Percentiles rank a stretch among this genome's conserved stretches.
phyloP scores from a whole-genome alignment of 2,113 vertebrate genomes.

The Zapus hudsonius region DNA sequence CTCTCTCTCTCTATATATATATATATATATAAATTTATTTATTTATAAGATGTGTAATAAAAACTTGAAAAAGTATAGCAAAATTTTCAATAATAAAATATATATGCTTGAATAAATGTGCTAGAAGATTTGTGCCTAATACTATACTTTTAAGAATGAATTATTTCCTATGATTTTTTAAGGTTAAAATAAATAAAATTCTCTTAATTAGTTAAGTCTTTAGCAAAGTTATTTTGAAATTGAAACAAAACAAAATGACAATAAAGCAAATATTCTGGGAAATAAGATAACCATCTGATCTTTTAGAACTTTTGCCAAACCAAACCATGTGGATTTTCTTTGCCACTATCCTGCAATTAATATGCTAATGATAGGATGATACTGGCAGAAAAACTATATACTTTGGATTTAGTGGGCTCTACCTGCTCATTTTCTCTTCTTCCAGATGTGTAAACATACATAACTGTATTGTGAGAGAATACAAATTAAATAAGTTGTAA shows the following conservation, averaged over 20 bases:
- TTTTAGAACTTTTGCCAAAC: constrained; percentile 35
- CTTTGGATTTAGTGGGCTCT: constrained; percentile 56
- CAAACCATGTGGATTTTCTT: constrained; percentile 47
- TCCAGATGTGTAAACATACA: constrained; percentile 39
- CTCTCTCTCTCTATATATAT: too few relatives aligned
- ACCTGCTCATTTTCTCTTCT: constrained; percentile 63
- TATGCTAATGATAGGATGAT: constrained; percentile 66
- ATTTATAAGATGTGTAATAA: too few relatives aligned
- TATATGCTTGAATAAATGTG: background rate
- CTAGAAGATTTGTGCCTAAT: background rate
- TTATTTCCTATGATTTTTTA: background rate
- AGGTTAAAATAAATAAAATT: background rate
- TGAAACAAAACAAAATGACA: background rate
- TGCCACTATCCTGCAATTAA: constrained; percentile 58
- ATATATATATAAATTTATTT: too few relatives aligned
- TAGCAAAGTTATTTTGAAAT: background rate
- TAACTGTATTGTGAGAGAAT: constrained; percentile 32
- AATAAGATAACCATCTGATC: constrained; percentile 39
- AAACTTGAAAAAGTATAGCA: too few relatives aligned
- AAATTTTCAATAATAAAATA: background rate
- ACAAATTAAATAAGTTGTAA: background rate
- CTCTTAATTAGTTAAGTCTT: background rate
- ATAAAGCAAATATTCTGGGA: background rate
- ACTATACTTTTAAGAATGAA: background rate
- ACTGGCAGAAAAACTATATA: constrained; percentile 18